Percentiles rank a stretch among this genome's conserved stretches.
Evolutionary conservation across 2,113 vertebrate genomes (phyloP).

Genomic region (Fregata magnificens): DNA sequence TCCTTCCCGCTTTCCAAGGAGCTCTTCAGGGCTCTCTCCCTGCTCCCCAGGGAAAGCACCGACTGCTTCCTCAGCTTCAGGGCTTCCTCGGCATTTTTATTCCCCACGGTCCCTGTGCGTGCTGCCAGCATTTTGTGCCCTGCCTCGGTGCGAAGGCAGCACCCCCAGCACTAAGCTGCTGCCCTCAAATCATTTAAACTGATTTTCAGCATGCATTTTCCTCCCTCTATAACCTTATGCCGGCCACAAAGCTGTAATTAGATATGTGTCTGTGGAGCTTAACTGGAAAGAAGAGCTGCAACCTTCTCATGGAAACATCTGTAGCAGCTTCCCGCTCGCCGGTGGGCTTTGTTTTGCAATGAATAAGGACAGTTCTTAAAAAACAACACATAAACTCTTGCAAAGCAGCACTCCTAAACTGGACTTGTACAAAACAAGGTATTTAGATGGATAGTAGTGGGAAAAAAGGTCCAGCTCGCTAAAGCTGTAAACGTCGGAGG

Average conservation of each 20-base stretch:
- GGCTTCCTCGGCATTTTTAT: slow-evolving; percentile 67
- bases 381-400: rapidly evolving
- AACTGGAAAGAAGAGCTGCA: slow-evolving; percentile 64
- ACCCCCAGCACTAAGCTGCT: background rate
- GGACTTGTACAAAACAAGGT: rapidly evolving
- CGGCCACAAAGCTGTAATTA: slow-evolving; percentile 81
- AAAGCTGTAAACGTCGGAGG: background rate
- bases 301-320: slow-evolving; percentile 69
- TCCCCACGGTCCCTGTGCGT: slow-evolving; percentile 79
- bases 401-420: rapidly evolving
- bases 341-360: background rate
- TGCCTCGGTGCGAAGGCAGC: background rate
- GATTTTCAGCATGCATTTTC: slow-evolving; percentile 46
- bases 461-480: background rate
- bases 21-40: slow-evolving; percentile 72
- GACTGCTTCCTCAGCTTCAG: slow-evolving; percentile 80
- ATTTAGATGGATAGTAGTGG: rapidly evolving
- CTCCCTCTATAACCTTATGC: slow-evolving; percentile 80
- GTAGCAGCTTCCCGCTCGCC: background rate
- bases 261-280: slow-evolving; percentile 72
- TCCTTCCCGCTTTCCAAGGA: slow-evolving; percentile 76
- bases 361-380: rapidly evolving
- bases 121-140: slow-evolving; percentile 82
- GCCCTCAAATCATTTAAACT: slow-evolving; percentile 42
- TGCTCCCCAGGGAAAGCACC: slow-evolving; percentile 74